Percentiles rank a stretch among this genome's conserved stretches.
Conservation (phyloP, 2,113 vertebrate species). For the Petrocephalus microphthalmus region DNA sequence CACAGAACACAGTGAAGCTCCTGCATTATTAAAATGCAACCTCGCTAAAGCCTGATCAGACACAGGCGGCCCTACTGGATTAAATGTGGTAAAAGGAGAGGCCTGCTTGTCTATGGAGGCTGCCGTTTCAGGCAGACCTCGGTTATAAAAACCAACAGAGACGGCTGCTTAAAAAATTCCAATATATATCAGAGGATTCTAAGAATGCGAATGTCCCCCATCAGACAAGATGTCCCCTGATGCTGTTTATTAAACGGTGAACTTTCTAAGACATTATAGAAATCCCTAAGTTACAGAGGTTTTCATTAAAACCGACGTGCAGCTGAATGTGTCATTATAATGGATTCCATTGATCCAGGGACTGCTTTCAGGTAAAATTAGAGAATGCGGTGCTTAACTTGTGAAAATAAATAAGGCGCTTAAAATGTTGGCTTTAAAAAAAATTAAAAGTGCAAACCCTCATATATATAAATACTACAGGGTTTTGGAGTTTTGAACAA, state of each 20-base stretch:
- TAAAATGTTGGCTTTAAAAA: not conserved
- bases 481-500: not conserved
- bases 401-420: not conserved
- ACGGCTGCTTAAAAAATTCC: not conserved
- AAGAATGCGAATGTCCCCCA: not conserved
- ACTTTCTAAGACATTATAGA: not conserved
- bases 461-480: not conserved
- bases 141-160: not conserved
- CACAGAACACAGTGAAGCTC: not conserved
- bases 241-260: not conserved
- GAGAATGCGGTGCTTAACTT: not conserved
- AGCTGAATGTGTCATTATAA: not conserved
- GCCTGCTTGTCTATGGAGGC: not conserved
- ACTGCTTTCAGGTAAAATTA: not conserved
- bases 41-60: not conserved
- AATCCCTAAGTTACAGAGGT: not conserved
- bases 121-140: not conserved
- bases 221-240: not conserved
- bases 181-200: not conserved
- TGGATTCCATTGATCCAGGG: not conserved
- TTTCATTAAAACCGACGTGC: not conserved
- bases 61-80: not conserved
- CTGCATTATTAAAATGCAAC: not conserved
- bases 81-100: not conserved
- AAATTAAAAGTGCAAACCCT: not conserved